Percentiles rank a stretch among this genome's conserved stretches.
Conservation (phyloP, 2,113 vertebrate genomes). For the Macrotis lagotis region DNA sequence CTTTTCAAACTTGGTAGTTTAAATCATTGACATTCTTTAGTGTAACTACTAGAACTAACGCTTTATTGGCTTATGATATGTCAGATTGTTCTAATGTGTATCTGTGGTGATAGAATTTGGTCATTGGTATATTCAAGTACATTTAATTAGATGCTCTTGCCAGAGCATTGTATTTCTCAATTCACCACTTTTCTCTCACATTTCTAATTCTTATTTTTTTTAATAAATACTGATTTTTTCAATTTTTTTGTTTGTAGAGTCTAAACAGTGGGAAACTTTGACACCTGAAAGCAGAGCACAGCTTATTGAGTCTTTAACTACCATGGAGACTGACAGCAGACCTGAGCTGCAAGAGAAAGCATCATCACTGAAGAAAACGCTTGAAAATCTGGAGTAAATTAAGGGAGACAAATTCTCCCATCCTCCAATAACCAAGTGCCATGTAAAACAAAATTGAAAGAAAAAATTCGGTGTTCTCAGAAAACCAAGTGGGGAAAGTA, state of each 20-base stretch:
- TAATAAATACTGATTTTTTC: background rate
- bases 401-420: conserved; percentile 49
- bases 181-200: background rate
- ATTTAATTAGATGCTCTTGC: background rate
- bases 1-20: background rate
- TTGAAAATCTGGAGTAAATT: conserved; percentile 86
- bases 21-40: background rate
- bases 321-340: conserved; percentile 92
- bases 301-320: conserved; percentile 91
- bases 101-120: background rate
- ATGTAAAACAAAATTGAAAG: conserved; percentile 79
- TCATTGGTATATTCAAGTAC: background rate
- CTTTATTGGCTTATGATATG: background rate
- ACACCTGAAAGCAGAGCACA: conserved; percentile 89
- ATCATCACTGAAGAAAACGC: conserved; percentile 91
- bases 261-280: conserved; percentile 93
- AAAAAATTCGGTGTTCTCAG: conserved; percentile 80
- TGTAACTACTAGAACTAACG: background rate
- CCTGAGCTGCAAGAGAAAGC: conserved; percentile 94
- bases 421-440: conserved; percentile 80
- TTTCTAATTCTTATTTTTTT: background rate
- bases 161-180: background rate
- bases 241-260: conserved; percentile 81
- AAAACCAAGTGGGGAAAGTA: conserved; percentile 79
- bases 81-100: background rate